phyloP scores from a whole-genome alignment of 2,797 vertebrate genomes.

The Danio aesculapii region DNA sequence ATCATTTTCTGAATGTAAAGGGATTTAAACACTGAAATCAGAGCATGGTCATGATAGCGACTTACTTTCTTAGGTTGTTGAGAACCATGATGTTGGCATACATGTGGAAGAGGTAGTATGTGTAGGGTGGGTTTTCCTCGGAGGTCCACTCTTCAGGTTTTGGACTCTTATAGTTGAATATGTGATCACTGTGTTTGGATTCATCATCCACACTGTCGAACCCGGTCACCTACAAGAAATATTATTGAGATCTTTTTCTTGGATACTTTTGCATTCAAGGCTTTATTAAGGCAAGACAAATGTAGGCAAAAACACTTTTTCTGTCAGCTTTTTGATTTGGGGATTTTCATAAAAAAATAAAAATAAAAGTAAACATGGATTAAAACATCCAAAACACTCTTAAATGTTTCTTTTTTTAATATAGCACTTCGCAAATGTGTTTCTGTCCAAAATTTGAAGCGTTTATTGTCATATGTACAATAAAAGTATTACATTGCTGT shows the following conservation, averaged over 20 bases:
- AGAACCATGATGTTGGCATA: constrained; percentile 98
- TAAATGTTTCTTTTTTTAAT: too few relatives aligned
- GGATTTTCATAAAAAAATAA: too few relatives aligned
- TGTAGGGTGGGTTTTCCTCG: constrained; percentile 94
- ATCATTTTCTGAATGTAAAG: not conserved
- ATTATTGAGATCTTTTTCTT: not conserved
- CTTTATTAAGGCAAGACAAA: too few relatives aligned
- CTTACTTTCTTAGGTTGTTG: constrained; percentile 94
- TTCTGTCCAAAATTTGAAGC: too few relatives aligned
- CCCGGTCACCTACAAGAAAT: constrained; percentile 87
- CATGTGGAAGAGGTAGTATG: constrained; percentile 97
- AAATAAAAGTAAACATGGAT: too few relatives aligned
- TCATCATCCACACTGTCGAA: constrained; percentile 99
- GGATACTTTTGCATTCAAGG: not conserved
- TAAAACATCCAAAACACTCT: too few relatives aligned
- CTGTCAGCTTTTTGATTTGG: too few relatives aligned
- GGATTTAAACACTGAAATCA: not conserved
- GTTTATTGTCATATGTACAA: too few relatives aligned
- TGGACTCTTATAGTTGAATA: constrained; percentile 95
- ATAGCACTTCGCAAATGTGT: too few relatives aligned
- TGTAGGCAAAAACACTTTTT: too few relatives aligned
- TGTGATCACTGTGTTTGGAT: constrained; percentile 95
- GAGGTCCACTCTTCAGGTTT: constrained; percentile 90
- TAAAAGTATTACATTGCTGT: too few relatives aligned
- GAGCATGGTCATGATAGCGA: constrained; percentile 10